These are phyloP conservation scores for Matsumyia berberina DNA, from an alignment of 2,888 invertebrate genomes.

Conservation along the genomic window DNA sequence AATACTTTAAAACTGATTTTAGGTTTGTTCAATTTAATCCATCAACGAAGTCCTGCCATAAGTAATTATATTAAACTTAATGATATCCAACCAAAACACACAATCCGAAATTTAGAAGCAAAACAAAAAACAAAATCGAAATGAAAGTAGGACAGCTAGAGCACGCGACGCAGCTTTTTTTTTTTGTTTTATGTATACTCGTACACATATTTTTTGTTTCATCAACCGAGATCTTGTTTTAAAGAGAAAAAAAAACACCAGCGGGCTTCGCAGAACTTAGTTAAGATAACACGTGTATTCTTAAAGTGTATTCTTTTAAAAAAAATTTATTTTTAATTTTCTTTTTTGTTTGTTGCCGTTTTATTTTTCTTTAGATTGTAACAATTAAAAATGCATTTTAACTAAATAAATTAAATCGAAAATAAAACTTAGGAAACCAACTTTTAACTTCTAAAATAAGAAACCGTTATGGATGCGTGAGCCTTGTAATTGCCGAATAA, in stretches of 20 bases:
- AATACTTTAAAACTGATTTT: constrained; percentile 32
- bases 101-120: constrained; percentile 19
- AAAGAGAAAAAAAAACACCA: background rate
- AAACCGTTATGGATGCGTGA: constrained; percentile 33
- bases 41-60: constrained; percentile 72
- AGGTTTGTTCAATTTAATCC: constrained; percentile 17
- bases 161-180: constrained; percentile 48
- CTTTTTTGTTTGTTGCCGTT: constrained; percentile 67
- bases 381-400: constrained; percentile 75
- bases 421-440: constrained; percentile 25
- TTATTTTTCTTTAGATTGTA: constrained; percentile 68
- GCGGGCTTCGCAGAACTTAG: constrained; percentile 37
- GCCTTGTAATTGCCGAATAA: constrained; percentile 48
- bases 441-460: constrained; percentile 33
- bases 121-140: constrained; percentile 43
- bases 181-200: constrained; percentile 24
- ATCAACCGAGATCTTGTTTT: constrained; percentile 22
- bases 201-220: constrained; percentile 26
- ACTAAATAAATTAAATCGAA: constrained; percentile 73
- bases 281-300: constrained; percentile 63
- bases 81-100: constrained; percentile 36
- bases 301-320: constrained; percentile 69
- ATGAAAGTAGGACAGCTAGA: constrained; percentile 36
- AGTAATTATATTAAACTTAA: constrained; percentile 55
- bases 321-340: constrained; percentile 63